Conservation (phyloP, 2,797 vertebrate species). For the Rhinophrynus dorsalis region DNA sequence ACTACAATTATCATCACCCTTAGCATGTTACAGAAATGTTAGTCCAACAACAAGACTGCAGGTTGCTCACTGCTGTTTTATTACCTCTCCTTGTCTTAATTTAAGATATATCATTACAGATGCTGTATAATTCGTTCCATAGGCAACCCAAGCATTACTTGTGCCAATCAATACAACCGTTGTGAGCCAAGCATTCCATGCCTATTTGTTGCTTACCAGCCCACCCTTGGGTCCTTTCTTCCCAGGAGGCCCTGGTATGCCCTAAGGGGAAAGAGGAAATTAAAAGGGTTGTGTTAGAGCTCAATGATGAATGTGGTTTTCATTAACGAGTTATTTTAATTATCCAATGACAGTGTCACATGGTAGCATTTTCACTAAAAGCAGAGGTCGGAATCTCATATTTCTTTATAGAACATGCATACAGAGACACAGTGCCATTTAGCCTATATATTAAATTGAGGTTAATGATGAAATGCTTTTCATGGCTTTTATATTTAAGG, state of each 20-base stretch:
- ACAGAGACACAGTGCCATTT: not conserved
- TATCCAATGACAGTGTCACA: not conserved
- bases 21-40: too few relatives aligned
- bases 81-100: too few relatives aligned
- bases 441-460: not conserved
- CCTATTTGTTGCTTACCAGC: constrained; percentile 75
- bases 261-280: constrained; percentile 67
- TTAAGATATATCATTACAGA: too few relatives aligned
- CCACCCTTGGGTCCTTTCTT: constrained; percentile 88
- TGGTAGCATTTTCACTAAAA: too few relatives aligned
- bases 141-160: too few relatives aligned
- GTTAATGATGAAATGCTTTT: not conserved
- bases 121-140: too few relatives aligned
- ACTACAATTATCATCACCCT: too few relatives aligned
- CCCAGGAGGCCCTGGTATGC: constrained; percentile 80
- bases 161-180: too few relatives aligned
- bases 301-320: not conserved
- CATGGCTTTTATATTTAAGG: not conserved
- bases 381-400: too few relatives aligned
- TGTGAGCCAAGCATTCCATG: too few relatives aligned
- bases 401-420: not conserved
- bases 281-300: not conserved
- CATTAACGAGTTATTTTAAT: not conserved
- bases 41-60: too few relatives aligned
- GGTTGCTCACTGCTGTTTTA: too few relatives aligned